Percentiles rank a stretch among this genome's conserved stretches.
Conservation (phyloP, 2,113 vertebrate genomes). For the Amphiprion percula region DNA sequence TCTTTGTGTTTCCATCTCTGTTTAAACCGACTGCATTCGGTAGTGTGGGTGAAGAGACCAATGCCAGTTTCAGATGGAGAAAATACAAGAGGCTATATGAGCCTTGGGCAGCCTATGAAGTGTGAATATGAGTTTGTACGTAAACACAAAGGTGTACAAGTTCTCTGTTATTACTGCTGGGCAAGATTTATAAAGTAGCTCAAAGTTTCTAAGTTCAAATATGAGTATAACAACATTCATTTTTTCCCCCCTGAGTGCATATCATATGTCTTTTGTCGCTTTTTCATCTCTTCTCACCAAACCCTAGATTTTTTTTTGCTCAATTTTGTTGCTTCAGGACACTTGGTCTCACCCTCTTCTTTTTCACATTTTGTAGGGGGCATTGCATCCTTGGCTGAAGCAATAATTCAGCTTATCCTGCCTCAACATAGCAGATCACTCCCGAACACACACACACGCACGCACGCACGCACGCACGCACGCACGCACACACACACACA, state of each 20-base stretch:
- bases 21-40: not conserved
- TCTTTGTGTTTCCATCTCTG: not conserved
- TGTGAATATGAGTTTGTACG: conserved; percentile 5
- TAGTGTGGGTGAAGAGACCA: not conserved
- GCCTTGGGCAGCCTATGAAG: conserved; percentile 1
- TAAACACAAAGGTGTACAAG: too few relatives aligned
- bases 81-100: conserved; percentile 2
- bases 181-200: too few relatives aligned
- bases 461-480: not conserved
- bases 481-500: not conserved
- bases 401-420: conserved; percentile 17
- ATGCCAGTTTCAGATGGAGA: not conserved
- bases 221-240: too few relatives aligned
- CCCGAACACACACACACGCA: not conserved
- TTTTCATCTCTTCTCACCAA: not conserved
- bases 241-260: too few relatives aligned
- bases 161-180: not conserved
- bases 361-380: not conserved
- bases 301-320: not conserved
- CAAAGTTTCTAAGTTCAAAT: too few relatives aligned
- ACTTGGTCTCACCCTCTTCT: not conserved
- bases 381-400: conserved; percentile 18
- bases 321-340: not conserved
- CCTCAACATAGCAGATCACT: not conserved
- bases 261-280: not conserved